A percentile compares a stretch with the other conserved stretches of the same genome.
Conservation (phyloP, 37 sponge, comb jelly and placozoan species). For the Haliclona indistincta region DNA sequence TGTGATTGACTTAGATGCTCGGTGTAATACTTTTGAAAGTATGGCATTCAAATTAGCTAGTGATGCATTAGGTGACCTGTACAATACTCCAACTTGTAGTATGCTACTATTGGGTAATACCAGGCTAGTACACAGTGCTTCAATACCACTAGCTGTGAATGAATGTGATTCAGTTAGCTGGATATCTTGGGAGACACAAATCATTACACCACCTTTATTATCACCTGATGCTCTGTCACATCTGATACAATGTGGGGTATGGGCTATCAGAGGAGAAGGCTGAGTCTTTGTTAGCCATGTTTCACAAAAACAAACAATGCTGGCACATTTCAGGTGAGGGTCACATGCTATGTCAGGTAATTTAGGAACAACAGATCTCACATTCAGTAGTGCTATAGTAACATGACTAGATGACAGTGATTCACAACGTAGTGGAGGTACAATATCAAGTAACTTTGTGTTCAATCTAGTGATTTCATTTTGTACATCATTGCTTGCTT, state of each 20-base stretch:
- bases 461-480: conserved; percentile 13
- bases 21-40: not conserved
- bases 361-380: conserved; percentile 34
- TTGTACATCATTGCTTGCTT: conserved; percentile 10
- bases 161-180: not conserved
- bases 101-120: not conserved
- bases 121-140: not conserved
- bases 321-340: conserved; percentile 1
- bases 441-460: not conserved
- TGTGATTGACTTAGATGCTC: no score
- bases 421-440: not conserved
- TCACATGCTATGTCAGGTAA: conserved; percentile 14
- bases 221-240: conserved; percentile 25
- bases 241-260: conserved; percentile 12
- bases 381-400: conserved; percentile 31
- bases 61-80: conserved; percentile 29
- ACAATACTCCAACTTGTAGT: conserved; percentile 23
- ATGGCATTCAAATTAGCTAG: not conserved
- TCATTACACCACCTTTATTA: conserved; percentile 10
- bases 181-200: conserved; percentile 1
- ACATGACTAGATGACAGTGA: not conserved
- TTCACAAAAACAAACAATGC: conserved; percentile 28
- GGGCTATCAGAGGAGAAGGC: conserved; percentile 11
- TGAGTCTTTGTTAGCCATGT: conserved; percentile 22
- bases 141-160: conserved; percentile 24